Evolutionary conservation across 2,113 vertebrate genomes (phyloP).

Genomic region (Neolamprologus hecqui): DNA sequence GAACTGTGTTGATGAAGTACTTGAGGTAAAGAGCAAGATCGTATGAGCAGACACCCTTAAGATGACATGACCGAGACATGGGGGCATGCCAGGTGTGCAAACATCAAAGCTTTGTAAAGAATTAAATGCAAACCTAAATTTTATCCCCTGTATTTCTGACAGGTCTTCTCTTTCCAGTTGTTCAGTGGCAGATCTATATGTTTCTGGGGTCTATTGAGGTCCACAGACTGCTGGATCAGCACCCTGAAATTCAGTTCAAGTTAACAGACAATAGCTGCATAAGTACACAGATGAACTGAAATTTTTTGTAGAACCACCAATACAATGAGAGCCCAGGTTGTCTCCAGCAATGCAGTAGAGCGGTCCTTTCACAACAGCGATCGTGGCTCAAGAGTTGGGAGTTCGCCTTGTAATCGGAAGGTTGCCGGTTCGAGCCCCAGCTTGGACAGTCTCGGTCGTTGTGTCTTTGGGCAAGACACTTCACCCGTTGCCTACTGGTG

Average conservation of each 20-base stretch:
- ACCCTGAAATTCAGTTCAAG: background rate
- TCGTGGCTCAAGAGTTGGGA: no score
- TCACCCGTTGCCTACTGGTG: no score
- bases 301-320: background rate
- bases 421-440: no score
- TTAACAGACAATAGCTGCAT: background rate
- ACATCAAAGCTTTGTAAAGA: background rate
- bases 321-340: background rate
- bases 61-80: background rate
- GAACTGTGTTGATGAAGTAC: background rate
- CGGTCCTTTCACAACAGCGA: background rate
- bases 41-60: background rate
- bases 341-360: background rate
- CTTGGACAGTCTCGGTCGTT: no score
- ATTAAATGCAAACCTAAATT: background rate
- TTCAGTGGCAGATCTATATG: background rate
- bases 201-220: background rate
- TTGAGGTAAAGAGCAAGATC: background rate
- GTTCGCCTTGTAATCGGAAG: no score
- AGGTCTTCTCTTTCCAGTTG: background rate
- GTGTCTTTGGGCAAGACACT: no score
- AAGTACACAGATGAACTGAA: background rate
- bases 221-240: background rate
- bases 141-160: background rate
- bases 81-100: background rate